Percentiles rank a stretch among this genome's conserved stretches.
Conservation (phyloP, 2,888 invertebrate genomes). For the Lithophane leautieri region DNA sequence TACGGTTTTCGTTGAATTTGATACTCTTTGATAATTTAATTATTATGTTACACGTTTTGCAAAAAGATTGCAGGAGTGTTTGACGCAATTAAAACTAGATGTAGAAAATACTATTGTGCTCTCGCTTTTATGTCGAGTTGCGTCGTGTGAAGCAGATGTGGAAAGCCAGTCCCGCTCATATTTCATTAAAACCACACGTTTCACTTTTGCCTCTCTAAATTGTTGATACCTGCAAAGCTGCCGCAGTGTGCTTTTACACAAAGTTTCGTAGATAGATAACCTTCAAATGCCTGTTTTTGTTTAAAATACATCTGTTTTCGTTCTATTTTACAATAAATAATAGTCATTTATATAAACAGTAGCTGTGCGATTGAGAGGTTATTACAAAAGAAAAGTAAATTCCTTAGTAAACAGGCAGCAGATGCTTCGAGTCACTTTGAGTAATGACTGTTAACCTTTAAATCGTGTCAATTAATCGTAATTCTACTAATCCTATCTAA, state of each 20-base stretch:
- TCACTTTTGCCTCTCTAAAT: slow-evolving; percentile 73
- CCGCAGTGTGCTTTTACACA: slow-evolving; percentile 43
- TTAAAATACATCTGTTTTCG: slow-evolving; percentile 50
- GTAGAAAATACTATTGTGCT: slow-evolving; percentile 74
- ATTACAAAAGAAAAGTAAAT: slow-evolving; percentile 54
- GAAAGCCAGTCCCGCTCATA: slow-evolving; percentile 73
- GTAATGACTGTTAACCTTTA: slow-evolving; percentile 58
- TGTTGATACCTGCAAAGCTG: slow-evolving; percentile 51
- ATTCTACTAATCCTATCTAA: slow-evolving; percentile 34
- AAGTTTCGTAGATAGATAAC: slow-evolving; percentile 41
- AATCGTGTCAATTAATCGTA: slow-evolving; percentile 56
- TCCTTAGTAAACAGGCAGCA: slow-evolving; percentile 28
- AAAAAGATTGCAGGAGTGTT: slow-evolving; percentile 55
- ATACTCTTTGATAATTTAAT: not conserved
- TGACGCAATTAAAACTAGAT: slow-evolving; percentile 70
- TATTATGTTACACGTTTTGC: slow-evolving; percentile 13
- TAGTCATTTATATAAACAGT: slow-evolving; percentile 44
- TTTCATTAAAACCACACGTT: slow-evolving; percentile 70
- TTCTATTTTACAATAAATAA: slow-evolving; percentile 47
- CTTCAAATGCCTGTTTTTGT: slow-evolving; percentile 52
- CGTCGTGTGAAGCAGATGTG: slow-evolving; percentile 80
- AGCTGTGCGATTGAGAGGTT: slow-evolving; percentile 42
- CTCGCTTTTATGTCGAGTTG: slow-evolving; percentile 59
- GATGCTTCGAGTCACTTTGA: slow-evolving; percentile 54
- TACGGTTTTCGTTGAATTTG: not conserved